Base-by-base conservation (phyloP, 2,797 vertebrate species). In the Gambusia yucatana region DNA sequence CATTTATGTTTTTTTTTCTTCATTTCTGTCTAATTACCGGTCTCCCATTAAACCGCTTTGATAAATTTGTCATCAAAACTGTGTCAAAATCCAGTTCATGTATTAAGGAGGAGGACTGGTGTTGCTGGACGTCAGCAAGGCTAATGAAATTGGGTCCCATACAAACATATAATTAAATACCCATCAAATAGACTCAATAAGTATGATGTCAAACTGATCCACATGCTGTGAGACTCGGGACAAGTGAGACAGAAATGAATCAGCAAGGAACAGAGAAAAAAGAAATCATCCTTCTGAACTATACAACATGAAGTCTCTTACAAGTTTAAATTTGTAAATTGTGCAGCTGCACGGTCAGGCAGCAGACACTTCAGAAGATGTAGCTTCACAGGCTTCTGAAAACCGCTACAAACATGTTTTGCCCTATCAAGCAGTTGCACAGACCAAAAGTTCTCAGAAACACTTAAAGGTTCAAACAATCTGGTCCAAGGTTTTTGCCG, bases 1-100 rank as follows among this genome's bases (percentile, higher is more conserved):
- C 39, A 57, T 83, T 87, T 83, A 89, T 88, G 41, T 72, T 33
- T 87, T 55, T 72, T 75, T 75, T 48, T 67, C 36, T 69, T 78
- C 72, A 73, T 88, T 84, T 83, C 25, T 43, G 76, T 72, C 50
- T 47, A 39, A 84, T 77, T 76, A 86, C 72, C 67, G 52, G 59
- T 77, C 52, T 83, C 63, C 17, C 73, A 76, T 43, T 11, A 39
- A 80, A 83, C 63, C 48, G 57, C 33, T 83, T 77, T 67, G 28
- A 59, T 44, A 1, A 84, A 81, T 77, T 41, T 63, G 10, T 80
- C 61, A 75, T 22, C 69, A 79, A 72, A 75, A 30, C 74, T 55
- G 25, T 57, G n/a, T 79, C 5, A 52, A 77, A 59, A 82, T 25
- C 17, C 25, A 43, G 50, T 36, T 6, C 17, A 79, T 80, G 50